These are phyloP conservation scores for Aphrocallistes beatrix DNA, from an alignment of 37 sponge, comb jelly and placozoan genomes.

Conservation along the genomic window DNA sequence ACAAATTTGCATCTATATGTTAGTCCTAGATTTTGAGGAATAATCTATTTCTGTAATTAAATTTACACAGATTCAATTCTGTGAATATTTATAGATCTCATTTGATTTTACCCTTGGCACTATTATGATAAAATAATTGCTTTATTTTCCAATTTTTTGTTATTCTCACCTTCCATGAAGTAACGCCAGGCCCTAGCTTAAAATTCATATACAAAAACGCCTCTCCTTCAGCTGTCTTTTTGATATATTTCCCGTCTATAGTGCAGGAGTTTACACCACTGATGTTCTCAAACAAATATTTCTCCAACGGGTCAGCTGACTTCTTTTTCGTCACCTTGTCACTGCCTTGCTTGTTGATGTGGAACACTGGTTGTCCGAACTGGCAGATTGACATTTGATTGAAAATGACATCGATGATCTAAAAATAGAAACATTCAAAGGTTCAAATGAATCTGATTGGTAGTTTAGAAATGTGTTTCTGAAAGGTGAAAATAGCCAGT, in stretches of 20 bases:
- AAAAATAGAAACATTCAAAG: not conserved
- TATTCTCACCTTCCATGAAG: conserved; percentile 1
- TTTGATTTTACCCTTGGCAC: too few relatives aligned
- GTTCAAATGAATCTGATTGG: too few relatives aligned
- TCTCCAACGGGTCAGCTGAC: not conserved
- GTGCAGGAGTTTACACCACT: not conserved
- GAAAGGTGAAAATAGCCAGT: too few relatives aligned
- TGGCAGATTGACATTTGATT: not conserved
- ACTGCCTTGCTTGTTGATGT: not conserved
- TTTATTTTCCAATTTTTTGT: too few relatives aligned
- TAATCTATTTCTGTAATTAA: too few relatives aligned
- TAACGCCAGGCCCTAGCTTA: not conserved
- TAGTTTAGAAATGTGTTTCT: too few relatives aligned
- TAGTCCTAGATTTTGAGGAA: too few relatives aligned
- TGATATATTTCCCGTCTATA: not conserved
- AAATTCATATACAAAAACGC: not conserved
- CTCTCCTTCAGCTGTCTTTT: not conserved
- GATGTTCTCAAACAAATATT: not conserved
- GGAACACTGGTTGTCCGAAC: not conserved
- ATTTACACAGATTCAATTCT: too few relatives aligned
- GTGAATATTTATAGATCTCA: too few relatives aligned
- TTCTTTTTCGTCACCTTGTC: not conserved
- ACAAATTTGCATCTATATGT: too few relatives aligned
- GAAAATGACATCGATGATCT: not conserved
- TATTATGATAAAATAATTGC: too few relatives aligned